Percentiles rank a stretch among this genome's conserved stretches.
Evolutionary conservation across 2,113 vertebrate genomes (phyloP).

Genomic region (Vidua chalybeata): DNA sequence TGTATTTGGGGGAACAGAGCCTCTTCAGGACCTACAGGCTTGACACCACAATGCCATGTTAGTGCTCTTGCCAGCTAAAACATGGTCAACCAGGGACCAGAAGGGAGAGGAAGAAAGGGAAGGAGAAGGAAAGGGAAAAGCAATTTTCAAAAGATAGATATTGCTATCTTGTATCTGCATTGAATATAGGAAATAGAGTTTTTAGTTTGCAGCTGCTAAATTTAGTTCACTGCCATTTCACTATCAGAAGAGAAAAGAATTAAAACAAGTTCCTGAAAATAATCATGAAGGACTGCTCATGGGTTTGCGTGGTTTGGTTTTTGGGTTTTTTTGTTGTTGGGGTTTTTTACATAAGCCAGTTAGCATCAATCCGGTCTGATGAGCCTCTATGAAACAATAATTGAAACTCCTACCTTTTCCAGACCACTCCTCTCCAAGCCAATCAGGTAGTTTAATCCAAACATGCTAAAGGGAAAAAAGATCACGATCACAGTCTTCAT

Average conservation of each 20-base stretch:
- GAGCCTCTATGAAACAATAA: background rate
- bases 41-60: accelerated
- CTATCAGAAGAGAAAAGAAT: background rate
- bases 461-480: background rate
- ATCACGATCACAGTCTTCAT: background rate
- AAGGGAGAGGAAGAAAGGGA: background rate
- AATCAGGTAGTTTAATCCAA: background rate
- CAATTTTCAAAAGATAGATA: background rate
- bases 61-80: background rate
- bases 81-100: background rate
- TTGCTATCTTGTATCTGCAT: background rate
- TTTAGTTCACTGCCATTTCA: background rate
- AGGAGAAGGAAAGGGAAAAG: background rate
- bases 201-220: background rate
- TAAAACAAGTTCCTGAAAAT: background rate
- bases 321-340: accelerated
- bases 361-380: background rate
- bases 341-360: background rate
- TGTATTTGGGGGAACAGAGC: background rate
- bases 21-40: background rate
- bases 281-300: background rate
- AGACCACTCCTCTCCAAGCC: background rate
- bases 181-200: background rate
- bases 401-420: background rate
- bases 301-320: accelerated